A percentile compares a stretch with the other conserved stretches of the same genome.
Conservation (phyloP, 2,797 vertebrate species). For the Carapus acus region DNA sequence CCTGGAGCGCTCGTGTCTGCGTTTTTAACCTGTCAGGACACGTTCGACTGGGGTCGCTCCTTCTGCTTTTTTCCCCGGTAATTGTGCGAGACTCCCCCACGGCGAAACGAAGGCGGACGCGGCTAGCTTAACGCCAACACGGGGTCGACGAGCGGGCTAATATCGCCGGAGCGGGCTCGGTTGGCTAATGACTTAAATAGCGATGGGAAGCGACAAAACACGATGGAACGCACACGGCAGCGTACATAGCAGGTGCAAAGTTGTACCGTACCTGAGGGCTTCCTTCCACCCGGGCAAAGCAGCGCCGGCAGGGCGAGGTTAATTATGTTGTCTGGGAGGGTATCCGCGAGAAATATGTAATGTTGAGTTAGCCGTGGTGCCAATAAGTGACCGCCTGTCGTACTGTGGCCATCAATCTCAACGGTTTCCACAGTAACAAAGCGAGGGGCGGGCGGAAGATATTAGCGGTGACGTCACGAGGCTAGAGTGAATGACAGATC, state of each 20-base stretch:
- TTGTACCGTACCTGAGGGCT: slow-evolving; percentile 32
- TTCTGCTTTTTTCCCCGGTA: no score
- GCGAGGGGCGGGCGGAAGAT: slow-evolving; percentile 30
- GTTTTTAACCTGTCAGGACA: slow-evolving; percentile 12
- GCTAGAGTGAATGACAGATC: no score
- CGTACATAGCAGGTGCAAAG: not conserved
- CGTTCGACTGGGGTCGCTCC: slow-evolving; percentile 5
- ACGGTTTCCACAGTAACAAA: slow-evolving; percentile 65
- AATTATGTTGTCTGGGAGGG: not conserved
- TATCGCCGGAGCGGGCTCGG: slow-evolving; percentile 18
- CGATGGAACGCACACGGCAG: not conserved
- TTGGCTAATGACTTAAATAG: slow-evolving; percentile 34
- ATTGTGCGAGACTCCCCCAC: no score
- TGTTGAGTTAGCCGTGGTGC: slow-evolving; percentile 21
- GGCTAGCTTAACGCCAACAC: not conserved
- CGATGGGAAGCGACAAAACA: no score
- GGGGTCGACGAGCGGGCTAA: slow-evolving; percentile 3
- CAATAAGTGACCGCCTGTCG: slow-evolving; percentile 35
- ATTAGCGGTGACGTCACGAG: slow-evolving; percentile 12
- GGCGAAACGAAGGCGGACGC: no score
- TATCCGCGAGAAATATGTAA: not conserved
- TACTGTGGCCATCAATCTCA: slow-evolving; percentile 41
- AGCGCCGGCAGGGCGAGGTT: not conserved
- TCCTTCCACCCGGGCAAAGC: not conserved
- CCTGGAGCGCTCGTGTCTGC: slow-evolving; percentile 2